Evolutionary conservation across 2,888 invertebrate species (phyloP).

Genomic region (Pherbina coryleti): DNA sequence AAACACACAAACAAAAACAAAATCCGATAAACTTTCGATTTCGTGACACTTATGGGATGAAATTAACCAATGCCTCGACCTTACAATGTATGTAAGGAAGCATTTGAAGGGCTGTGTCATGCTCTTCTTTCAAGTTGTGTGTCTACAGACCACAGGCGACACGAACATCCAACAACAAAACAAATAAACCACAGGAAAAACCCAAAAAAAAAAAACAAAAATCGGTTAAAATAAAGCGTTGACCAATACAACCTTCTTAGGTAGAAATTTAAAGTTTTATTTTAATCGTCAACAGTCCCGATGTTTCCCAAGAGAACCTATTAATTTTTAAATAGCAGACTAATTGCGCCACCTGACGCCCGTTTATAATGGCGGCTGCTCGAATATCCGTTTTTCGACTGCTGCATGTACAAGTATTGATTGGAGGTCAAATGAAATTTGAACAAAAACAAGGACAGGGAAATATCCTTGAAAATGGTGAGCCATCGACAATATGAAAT

Average conservation of each 20-base stretch:
- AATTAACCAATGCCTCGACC: constrained; percentile 1
- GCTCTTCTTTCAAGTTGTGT: too few species aligned
- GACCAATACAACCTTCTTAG: neutral
- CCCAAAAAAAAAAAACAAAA: too few species aligned
- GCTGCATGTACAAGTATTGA: neutral
- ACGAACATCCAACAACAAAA: too few species aligned
- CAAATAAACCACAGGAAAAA: too few species aligned
- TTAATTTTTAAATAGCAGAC: constrained; percentile 27
- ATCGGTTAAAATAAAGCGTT: neutral
- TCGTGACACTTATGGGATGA: constrained; percentile 25
- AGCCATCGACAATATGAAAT: neutral
- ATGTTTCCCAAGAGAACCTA: constrained; percentile 29
- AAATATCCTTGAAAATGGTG: neutral
- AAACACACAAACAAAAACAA: neutral
- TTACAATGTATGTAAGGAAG: neutral
- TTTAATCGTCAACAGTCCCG: constrained; percentile 18
- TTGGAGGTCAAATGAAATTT: constrained; percentile 5
- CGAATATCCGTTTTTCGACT: neutral
- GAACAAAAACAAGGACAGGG: neutral
- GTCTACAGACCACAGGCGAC: too few species aligned
- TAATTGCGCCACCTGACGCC: neutral
- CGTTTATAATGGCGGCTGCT: neutral
- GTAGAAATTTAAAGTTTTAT: constrained; percentile 3
- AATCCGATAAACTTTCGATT: neutral
- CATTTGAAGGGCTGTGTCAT: too few species aligned